A percentile compares a stretch with the other conserved stretches of the same genome.
Evolutionary conservation across 2,888 invertebrate species (phyloP).

Genomic region (Drosophila mayaguana): DNA sequence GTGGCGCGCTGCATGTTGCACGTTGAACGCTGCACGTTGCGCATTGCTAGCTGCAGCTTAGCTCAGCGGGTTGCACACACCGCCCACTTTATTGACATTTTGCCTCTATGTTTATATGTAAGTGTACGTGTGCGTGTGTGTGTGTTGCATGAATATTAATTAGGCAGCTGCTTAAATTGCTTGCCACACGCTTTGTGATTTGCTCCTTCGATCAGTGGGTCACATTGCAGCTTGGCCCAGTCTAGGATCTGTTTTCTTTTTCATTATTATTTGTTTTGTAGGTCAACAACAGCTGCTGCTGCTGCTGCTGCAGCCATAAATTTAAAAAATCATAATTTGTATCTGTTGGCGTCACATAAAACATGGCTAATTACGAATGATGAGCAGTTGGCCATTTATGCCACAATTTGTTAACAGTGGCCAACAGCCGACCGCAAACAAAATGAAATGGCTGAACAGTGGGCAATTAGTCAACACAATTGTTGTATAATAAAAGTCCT

Average conservation of each 20-base stretch:
- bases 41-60: slow-evolving; percentile 33
- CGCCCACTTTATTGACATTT: slow-evolving; percentile 52
- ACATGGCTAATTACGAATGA: slow-evolving; percentile 56
- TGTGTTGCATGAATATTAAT: slow-evolving; percentile 51
- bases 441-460: slow-evolving; percentile 1
- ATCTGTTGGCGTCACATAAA: slow-evolving; percentile 39
- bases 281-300: slow-evolving; percentile 12
- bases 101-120: not conserved
- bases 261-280: slow-evolving; percentile 37
- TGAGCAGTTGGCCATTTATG: slow-evolving; percentile 23
- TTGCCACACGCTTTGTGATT: slow-evolving; percentile 37
- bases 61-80: slow-evolving; percentile 3
- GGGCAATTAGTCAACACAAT: slow-evolving; percentile 1
- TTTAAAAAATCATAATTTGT: slow-evolving; percentile 50
- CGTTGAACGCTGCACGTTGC: slow-evolving; percentile 43
- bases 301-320: slow-evolving; percentile 49
- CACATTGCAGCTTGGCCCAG: slow-evolving; percentile 38
- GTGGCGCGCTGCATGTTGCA: slow-evolving; percentile 45
- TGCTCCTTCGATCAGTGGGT: slow-evolving; percentile 54
- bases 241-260: slow-evolving; percentile 37
- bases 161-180: slow-evolving; percentile 35
- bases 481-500: not conserved
- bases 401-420: slow-evolving; percentile 15
- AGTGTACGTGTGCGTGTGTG: not conserved
- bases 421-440: not conserved